Percentiles rank a stretch among this genome's conserved stretches.
Conservation (phyloP, 2,888 invertebrate species). For the Helicoverpa assulta region DNA sequence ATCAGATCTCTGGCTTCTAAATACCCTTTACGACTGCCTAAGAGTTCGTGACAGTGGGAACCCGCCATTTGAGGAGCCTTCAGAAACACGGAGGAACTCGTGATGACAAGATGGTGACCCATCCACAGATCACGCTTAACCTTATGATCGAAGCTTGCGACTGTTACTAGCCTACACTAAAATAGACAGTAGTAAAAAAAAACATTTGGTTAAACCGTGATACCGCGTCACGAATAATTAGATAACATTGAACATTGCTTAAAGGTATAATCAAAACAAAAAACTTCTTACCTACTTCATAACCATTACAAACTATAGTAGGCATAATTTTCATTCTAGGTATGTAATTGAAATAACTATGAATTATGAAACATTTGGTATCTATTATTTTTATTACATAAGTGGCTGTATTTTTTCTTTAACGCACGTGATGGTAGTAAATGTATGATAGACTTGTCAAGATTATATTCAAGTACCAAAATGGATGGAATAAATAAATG, state of each 20-base stretch:
- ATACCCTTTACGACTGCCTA: no score
- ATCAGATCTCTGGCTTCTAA: no score
- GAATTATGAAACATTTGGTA: not conserved
- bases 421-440: not conserved
- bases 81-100: no score
- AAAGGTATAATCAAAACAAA: slow-evolving; percentile 11
- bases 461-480: not conserved
- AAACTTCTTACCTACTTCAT: not conserved
- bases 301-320: no score
- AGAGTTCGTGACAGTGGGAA: no score
- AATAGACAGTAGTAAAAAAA: not conserved
- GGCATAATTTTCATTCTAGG: not conserved
- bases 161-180: no score
- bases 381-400: not conserved
- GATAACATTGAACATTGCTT: slow-evolving; percentile 7
- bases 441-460: not conserved
- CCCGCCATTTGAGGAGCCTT: no score
- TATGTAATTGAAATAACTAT: not conserved
- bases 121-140: no score
- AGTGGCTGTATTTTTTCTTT: not conserved
- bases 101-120: no score
- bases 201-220: slow-evolving; percentile 8
- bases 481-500: not conserved
- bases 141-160: no score
- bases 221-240: slow-evolving; percentile 28